Conservation (phyloP, 2,113 vertebrate species). For the Paradoxurus hermaphroditus region DNA sequence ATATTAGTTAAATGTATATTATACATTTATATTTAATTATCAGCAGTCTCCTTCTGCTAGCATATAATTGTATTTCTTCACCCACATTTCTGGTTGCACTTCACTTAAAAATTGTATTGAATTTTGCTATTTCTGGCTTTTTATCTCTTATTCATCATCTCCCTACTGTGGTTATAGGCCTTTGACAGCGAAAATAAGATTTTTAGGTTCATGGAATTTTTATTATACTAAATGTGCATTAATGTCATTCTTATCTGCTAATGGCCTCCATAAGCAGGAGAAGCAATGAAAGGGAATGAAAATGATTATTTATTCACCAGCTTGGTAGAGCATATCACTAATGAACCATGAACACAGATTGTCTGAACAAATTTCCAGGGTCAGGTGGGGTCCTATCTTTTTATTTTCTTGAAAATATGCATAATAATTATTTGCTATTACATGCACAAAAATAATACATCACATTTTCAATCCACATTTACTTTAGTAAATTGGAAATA, state of each 20-base stretch:
- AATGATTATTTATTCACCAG: slow-evolving; percentile 62
- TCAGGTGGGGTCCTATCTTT: not conserved
- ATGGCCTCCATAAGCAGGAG: slow-evolving; percentile 46
- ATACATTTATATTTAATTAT: slow-evolving; percentile 48
- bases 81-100: slow-evolving; percentile 32
- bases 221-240: slow-evolving; percentile 65
- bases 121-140: slow-evolving; percentile 58
- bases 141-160: slow-evolving; percentile 54
- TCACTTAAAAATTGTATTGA: slow-evolving; percentile 51
- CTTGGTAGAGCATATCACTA: slow-evolving; percentile 27
- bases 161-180: not conserved
- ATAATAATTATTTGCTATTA: slow-evolving; percentile 48
- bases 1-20: not conserved
- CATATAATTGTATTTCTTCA: slow-evolving; percentile 31
- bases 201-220: slow-evolving; percentile 62
- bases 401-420: slow-evolving; percentile 64
- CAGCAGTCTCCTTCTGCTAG: not conserved
- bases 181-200: slow-evolving; percentile 69
- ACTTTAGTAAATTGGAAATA: slow-evolving; percentile 55
- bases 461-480: slow-evolving; percentile 23
- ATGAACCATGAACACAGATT: slow-evolving; percentile 54
- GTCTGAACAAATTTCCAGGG: slow-evolving; percentile 57
- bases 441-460: slow-evolving; percentile 21
- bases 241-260: slow-evolving; percentile 73
- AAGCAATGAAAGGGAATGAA: slow-evolving; percentile 43